Base-by-base conservation (phyloP, 2,113 vertebrate species). In the Carlito syrichta region DNA sequence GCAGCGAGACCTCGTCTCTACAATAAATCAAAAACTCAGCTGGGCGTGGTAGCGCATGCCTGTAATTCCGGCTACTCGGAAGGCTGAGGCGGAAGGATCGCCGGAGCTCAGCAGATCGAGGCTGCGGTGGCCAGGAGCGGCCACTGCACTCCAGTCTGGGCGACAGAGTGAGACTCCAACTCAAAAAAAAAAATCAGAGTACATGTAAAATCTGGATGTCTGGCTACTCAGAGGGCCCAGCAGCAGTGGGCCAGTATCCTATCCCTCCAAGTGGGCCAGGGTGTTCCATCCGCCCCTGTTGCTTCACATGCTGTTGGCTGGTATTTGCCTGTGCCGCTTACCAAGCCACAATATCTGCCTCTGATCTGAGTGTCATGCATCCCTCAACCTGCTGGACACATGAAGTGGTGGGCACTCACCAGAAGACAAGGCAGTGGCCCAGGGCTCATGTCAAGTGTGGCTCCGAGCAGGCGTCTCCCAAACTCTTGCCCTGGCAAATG, bases 281-380 rank as follows among this genome's bases (percentile, higher is more conserved):
- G 19, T 3, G 2, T 27, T 32, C 14, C 22, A 7, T 6, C 43
- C 56, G 45, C 12, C 19, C 54, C 73, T 0, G 0, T 17, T 7
- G n/a, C 48, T 32, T 25, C 19, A 38, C 19, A 27, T 1, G 16
- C 23, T 43, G 63, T 38, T 78, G 62, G 40, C 43, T 78, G 62
- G 40, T 48, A 43, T 45, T 43, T 66, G 54, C 16, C 66, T 60
- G 81, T 83, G 56, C 38, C 48, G 4, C 23, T 48, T 35, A 43
- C 52, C 2, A 1, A 63, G 16, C 9, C 10, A 62, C 30, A 4
- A 35, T 48, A 25, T 54, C 66, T 22, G 20, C 40, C 52, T 40
- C 45, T 5, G 43, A 81, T 52, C 30, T 35, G 66, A 45, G 14
- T 8, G 2, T 23, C 0, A 0, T 2, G 13, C 35, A 2, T 38